Conservation (phyloP, 2,113 vertebrate species). For the Odobenus rosmarus region DNA sequence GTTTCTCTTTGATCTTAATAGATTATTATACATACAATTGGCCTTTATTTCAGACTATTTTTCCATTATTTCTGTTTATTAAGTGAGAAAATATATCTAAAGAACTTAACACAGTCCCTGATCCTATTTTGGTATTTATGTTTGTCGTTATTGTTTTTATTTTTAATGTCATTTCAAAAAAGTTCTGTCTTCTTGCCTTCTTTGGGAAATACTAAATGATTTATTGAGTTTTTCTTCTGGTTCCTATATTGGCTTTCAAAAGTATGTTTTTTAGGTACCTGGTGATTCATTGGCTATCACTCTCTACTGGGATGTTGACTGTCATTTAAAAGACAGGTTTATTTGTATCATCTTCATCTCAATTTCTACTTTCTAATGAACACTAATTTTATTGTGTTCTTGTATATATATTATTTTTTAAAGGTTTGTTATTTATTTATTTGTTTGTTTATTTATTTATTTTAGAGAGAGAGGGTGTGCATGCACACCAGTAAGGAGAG, state of each 20-base stretch:
- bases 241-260: not conserved
- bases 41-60: not conserved
- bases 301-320: not conserved
- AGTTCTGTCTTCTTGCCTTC: not conserved
- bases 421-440: not conserved
- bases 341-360: not conserved
- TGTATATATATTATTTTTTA: not conserved
- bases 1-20: slow-evolving; percentile 3
- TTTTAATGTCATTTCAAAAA: not conserved
- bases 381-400: not conserved
- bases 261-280: not conserved
- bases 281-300: not conserved
- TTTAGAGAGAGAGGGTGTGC: not conserved
- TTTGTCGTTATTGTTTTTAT: not conserved
- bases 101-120: not conserved
- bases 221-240: not conserved
- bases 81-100: not conserved
- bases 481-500: not conserved
- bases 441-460: not conserved
- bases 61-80: not conserved
- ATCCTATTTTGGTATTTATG: not conserved
- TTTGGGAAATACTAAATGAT: not conserved
- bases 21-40: not conserved
- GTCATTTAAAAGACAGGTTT: not conserved
- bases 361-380: not conserved